Base-by-base conservation (phyloP, 2,797 vertebrate genomes). In the Steatocranus sp. region DNA sequence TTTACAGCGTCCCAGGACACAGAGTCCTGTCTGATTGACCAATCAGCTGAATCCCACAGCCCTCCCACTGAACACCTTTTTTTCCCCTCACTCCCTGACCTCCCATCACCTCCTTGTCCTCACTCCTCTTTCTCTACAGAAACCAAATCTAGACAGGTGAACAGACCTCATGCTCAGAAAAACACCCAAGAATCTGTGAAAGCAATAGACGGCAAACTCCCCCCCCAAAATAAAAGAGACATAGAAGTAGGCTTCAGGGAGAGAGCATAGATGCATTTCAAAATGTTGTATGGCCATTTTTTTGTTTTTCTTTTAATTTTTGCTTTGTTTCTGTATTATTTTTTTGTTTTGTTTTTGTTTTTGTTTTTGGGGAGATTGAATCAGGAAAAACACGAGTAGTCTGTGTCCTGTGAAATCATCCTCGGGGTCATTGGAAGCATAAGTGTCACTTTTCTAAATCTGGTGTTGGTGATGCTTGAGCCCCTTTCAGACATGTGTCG, bases 141-240 rank as follows among this genome's bases (percentile, higher is more conserved):
- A 85, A 84, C 88, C 75, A 79, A 89, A 90, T 86, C 66, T 20
- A 79, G 73, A 89, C 88, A 78, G 83, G 63, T 85, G 76, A 86
- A 82, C 32, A 15, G 82, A 88, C 80, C 77, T 78, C 53, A 12
- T 82, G 49, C 49, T 78, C 79, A 83, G 58, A 89, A 89, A 86
- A 83, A 74, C 84, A 78, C 51, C 84, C 86, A 38, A 66, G 23
- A 85, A 46, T 83, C 89, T 78, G 86, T 81, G 25, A 80, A 92
- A 92, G 91, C 85, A 92, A 85, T 86, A 88, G 88, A 81, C 17
- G 48, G 48, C 75, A 9, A 43, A 5, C 36, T 1, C 12, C 1
- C 4, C 2, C 11, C 25, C 15, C 10, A 4, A 27, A n/a, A 32
- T 25, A 51, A 80, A 79, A 41, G 46, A 78, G 38, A 85, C 18